phyloP scores from a whole-genome alignment of 2,113 vertebrate genomes.

The Polypterus bichir region DNA sequence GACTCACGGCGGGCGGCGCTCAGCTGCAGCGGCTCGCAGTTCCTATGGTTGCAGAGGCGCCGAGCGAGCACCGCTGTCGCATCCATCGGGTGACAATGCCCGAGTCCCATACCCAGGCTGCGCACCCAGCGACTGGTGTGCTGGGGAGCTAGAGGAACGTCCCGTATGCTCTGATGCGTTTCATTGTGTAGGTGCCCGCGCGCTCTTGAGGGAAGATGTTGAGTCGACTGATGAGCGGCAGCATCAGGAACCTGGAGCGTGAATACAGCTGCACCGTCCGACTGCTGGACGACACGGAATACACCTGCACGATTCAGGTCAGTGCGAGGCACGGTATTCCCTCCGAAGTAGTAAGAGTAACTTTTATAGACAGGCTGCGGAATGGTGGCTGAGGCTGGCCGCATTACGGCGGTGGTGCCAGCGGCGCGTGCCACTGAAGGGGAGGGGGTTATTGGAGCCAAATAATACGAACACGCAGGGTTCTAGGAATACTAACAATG shows the following conservation, averaged over 20 bases:
- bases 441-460: neutral
- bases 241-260: slow-evolving; percentile 86
- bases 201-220: slow-evolving; percentile 73
- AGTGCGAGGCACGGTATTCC: slow-evolving; percentile 22
- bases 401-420: neutral
- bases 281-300: slow-evolving; percentile 91
- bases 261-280: slow-evolving; percentile 90
- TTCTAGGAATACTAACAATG: neutral
- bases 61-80: slow-evolving; percentile 21
- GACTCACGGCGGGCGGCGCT: too few species aligned
- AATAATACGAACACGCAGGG: neutral
- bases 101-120: slow-evolving; percentile 19
- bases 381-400: neutral
- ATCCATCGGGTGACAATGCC: slow-evolving; percentile 38
- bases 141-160: slow-evolving; percentile 28
- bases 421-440: slow-evolving; percentile 1
- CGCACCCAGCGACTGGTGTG: slow-evolving; percentile 4
- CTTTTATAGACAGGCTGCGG: neutral
- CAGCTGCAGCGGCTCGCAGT: neutral
- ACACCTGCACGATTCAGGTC: slow-evolving; percentile 89
- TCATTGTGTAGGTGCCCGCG: slow-evolving; percentile 36
- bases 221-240: slow-evolving; percentile 89
- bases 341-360: neutral
- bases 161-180: slow-evolving; percentile 47
- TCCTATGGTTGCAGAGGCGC: slow-evolving; percentile 14